These are phyloP conservation scores for Paraescarpia echinospica DNA, from an alignment of 1,140 invertebrate genomes.

Conservation along the genomic window DNA sequence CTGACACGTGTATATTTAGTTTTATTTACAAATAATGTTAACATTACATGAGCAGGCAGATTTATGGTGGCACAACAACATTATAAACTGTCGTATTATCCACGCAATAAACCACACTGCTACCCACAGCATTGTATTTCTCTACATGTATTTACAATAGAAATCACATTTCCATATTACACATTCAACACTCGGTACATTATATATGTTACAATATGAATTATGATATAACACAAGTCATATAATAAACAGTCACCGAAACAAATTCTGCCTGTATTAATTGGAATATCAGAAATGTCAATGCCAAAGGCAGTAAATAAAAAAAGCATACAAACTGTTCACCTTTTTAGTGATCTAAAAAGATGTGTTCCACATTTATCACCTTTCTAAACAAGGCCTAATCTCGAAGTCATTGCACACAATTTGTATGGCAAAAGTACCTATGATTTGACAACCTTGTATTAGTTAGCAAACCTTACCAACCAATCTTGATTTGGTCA, in stretches of 20 bases:
- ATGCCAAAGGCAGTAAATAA: too few species aligned
- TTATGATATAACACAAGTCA: too few species aligned
- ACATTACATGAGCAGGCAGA: not conserved
- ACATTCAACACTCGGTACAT: not conserved
- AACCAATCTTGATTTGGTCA: not conserved
- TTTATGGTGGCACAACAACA: not conserved
- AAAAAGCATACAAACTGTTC: too few species aligned
- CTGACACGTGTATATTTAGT: not conserved
- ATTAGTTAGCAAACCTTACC: not conserved
- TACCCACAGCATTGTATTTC: not conserved
- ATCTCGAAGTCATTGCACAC: too few species aligned
- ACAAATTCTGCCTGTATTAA: too few species aligned
- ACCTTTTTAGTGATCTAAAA: too few species aligned
- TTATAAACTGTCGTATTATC: not conserved
- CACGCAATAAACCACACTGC: not conserved
- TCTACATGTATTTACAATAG: not conserved
- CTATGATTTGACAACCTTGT: too few species aligned
- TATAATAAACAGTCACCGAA: too few species aligned
- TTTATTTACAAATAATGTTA: not conserved
- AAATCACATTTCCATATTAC: not conserved
- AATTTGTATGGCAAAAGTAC: too few species aligned
- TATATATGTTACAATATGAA: not conserved
- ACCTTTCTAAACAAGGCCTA: too few species aligned
- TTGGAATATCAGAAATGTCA: too few species aligned
- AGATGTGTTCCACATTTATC: too few species aligned